Conservation (phyloP, 2,888 invertebrate species). For the Phaonia tiefii region DNA sequence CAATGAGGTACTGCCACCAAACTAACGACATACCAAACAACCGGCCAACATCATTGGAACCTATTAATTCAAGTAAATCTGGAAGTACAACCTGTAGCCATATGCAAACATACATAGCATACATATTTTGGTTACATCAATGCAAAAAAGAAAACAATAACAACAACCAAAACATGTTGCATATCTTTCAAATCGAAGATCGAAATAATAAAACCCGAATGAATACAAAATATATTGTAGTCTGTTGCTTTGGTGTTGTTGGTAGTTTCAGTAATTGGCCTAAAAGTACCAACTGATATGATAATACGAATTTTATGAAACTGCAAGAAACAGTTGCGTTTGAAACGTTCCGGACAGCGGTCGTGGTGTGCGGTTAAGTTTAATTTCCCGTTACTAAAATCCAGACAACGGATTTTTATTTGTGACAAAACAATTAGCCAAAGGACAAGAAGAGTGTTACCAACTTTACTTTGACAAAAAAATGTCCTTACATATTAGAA, state of each 20-base stretch:
- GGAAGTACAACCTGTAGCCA: neutral
- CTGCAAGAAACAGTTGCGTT: conserved; percentile 54
- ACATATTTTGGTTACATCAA: conserved; percentile 29
- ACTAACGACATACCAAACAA: conserved; percentile 35
- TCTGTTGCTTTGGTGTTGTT: neutral
- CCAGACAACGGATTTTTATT: neutral
- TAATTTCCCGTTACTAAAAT: neutral
- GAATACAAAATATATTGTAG: neutral
- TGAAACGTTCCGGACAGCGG: conserved; percentile 53
- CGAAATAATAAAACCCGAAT: conserved; percentile 16
- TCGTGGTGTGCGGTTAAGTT: conserved; percentile 48
- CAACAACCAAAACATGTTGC: conserved; percentile 18
- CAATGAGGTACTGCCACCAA: neutral
- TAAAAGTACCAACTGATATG: neutral
- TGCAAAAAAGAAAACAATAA: conserved; percentile 14
- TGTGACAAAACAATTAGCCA: neutral
- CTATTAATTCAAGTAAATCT: neutral
- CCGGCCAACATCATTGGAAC: conserved; percentile 9
- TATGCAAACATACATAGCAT: too few relatives aligned
- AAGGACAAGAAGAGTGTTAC: neutral
- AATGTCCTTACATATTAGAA: neutral
- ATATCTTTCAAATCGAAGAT: conserved; percentile 14
- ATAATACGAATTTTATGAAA: neutral
- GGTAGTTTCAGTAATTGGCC: neutral
- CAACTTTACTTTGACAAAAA: neutral